A percentile compares a stretch with the other conserved stretches of the same genome.
These are phyloP conservation scores for Ecdyonurus torrentis DNA, from an alignment of 2,888 invertebrate species.

Conservation along the genomic window DNA sequence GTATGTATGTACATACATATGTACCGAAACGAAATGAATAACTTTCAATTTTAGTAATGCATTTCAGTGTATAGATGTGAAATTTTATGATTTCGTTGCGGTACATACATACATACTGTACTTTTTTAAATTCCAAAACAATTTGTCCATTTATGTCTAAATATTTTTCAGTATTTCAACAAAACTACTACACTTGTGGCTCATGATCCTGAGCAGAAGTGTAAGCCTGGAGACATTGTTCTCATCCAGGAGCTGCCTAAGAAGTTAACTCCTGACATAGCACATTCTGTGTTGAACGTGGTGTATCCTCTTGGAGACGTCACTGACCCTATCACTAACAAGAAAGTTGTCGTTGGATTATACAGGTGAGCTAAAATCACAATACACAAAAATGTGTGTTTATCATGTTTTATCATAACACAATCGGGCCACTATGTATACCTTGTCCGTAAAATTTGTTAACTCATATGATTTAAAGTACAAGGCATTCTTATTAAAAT, in stretches of 20 bases:
- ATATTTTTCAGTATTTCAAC: constrained; percentile 51
- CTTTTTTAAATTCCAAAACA: background rate
- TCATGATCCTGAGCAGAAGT: constrained; percentile 55
- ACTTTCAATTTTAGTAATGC: too few species aligned
- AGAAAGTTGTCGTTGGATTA: constrained; percentile 51
- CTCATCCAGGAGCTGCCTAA: constrained; percentile 55
- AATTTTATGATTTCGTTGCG: too few species aligned
- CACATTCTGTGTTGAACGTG: constrained; percentile 62
- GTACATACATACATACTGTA: too few species aligned
- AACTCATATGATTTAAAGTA: too few species aligned
- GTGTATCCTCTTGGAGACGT: constrained; percentile 69
- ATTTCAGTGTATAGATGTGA: too few species aligned
- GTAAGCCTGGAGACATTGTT: constrained; percentile 70
- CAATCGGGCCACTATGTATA: too few species aligned
- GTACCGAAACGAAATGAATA: too few species aligned
- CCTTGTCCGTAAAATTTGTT: too few species aligned
- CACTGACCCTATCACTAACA: constrained; percentile 71
- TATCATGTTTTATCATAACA: too few species aligned
- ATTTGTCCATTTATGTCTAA: background rate
- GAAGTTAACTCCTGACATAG: constrained; percentile 56
- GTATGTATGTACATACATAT: too few species aligned
- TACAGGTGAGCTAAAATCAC: constrained; percentile 46
- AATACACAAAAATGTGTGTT: background rate
- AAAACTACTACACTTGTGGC: constrained; percentile 57
- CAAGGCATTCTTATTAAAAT: too few species aligned